phyloP scores from a whole-genome alignment of 30 jellyfish, hydroid and myxozoan species.

The Turritopsis rubra region DNA sequence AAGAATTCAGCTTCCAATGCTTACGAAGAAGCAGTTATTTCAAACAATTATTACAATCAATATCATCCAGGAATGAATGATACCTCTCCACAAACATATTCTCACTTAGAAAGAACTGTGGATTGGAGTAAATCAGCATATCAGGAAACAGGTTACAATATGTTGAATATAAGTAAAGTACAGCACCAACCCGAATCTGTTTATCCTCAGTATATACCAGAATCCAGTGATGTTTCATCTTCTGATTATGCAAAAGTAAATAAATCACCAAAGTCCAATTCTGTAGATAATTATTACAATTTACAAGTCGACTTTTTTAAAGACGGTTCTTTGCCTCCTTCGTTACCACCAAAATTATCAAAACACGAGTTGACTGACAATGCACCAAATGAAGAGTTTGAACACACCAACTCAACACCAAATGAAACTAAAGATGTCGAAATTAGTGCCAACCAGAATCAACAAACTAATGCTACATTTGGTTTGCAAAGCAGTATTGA shows the following conservation, averaged over 20 bases:
- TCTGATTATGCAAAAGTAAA: constrained; percentile 35
- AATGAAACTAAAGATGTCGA: not conserved
- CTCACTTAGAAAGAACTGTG: not conserved
- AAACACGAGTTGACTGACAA: not conserved
- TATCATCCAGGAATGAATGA: not conserved
- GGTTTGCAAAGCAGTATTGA: not conserved
- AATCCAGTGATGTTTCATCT: not conserved
- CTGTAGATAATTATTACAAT: not conserved
- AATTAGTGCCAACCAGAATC: not conserved
- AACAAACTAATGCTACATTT: not conserved
- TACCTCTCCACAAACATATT: not conserved
- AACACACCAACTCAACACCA: not conserved
- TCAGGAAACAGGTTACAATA: not conserved
- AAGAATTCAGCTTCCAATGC: not conserved
- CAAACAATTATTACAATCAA: not conserved
- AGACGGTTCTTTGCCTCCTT: constrained; percentile 8
- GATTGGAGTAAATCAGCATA: not conserved
- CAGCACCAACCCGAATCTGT: not conserved
- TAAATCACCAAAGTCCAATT: constrained; percentile 35
- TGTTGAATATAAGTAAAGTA: not conserved
- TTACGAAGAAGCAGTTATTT: not conserved
- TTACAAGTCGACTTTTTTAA: constrained; percentile 10
- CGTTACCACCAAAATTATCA: constrained; percentile 48
- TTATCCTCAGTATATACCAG: not conserved
- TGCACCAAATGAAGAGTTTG: not conserved